Evolutionary conservation across 2,113 vertebrate genomes (phyloP), one percentile per base, ranked within the genome.

Genomic region (Falcunculus frontatus): DNA sequence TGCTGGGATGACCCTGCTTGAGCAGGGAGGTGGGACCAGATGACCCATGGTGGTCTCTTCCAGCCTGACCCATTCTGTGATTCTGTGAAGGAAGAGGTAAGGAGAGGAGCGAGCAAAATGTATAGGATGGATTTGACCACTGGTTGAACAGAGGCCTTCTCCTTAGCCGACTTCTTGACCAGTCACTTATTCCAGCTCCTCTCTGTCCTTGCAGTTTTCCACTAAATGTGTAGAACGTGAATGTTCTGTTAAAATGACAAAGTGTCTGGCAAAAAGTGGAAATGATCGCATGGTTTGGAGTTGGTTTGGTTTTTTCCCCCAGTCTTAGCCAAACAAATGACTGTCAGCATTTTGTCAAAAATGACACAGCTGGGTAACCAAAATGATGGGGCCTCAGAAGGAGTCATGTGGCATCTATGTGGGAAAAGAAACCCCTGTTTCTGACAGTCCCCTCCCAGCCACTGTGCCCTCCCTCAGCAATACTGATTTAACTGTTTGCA

Each of bases 391-490:
- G 42, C 33, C 46, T 52, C 62, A 55, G 56, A 44, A 78, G 1
- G 5, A 30, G 11, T 13, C 21, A 21, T 0, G 1, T 20, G n/a
- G 33, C 13, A 3, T 72, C 25, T 35, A 2, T 70, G 47, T 29
- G 10, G 6, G 62, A 52, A 33, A 35, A 39, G 59, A 60, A 32
- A 1, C 5, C 13, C 18, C 17, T 41, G n/a, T 22, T 27, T 60
- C 35, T 21, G 13, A 30, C 14, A n/a, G 26, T 65, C 64, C 49
- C 46, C 41, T 57, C 37, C 37, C 18, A 41, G 62, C 41, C 75
- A 9, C 70, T 30, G 16, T 7, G 60, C 42, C 26, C 7, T n/a
- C 62, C 50, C 23, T 63, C 42, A 47, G 30, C 1, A 3, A 4
- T 26, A 15, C 42, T 50, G 23, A 44, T 49, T 39, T 56, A 72